Evolutionary conservation across 2,888 invertebrate species (phyloP).

Genomic region (Patella caerulea): DNA sequence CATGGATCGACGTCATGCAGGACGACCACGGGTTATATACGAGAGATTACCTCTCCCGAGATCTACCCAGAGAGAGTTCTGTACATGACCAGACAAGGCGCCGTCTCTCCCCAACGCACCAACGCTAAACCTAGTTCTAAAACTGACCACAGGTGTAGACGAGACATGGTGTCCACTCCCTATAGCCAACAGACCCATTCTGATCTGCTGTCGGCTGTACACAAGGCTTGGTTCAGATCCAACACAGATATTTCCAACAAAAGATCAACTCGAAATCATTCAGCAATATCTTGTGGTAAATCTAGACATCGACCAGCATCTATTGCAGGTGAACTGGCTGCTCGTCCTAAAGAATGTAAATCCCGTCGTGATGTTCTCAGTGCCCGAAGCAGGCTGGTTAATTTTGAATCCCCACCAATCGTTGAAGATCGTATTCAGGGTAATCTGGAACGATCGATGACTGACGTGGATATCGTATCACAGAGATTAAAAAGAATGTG

Average conservation of each 20-base stretch:
- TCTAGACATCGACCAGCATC: neutral
- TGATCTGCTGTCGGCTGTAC: neutral
- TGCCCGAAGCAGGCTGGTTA: neutral
- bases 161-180: neutral
- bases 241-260: neutral
- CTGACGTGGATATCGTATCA: neutral
- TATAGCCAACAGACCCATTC: neutral
- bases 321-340: neutral
- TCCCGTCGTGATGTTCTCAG: neutral
- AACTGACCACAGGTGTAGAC: neutral
- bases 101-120: neutral
- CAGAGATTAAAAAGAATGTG: neutral
- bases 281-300: neutral
- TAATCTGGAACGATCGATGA: neutral
- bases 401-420: neutral
- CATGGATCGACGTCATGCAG: neutral
- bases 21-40: neutral
- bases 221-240: slow-evolving; percentile 2
- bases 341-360: neutral
- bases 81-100: neutral
- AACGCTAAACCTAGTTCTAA: neutral
- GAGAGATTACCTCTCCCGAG: neutral
- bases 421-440: neutral
- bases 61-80: neutral
- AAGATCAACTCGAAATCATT: neutral